phyloP scores from a whole-genome alignment of 2,113 vertebrate species.

The Gyps fulvus region DNA sequence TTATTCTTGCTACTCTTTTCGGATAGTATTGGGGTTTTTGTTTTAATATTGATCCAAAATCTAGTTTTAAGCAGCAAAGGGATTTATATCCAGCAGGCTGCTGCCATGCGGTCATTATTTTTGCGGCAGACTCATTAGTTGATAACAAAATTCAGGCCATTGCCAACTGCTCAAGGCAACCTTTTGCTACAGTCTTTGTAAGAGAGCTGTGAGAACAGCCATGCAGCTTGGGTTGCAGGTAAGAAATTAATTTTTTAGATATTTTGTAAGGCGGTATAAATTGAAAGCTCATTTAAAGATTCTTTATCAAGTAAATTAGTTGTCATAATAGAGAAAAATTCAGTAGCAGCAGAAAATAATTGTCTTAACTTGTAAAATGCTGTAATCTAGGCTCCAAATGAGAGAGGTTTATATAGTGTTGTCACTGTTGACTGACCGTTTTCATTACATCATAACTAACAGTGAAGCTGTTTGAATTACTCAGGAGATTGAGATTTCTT shows the following conservation, averaged over 20 bases:
- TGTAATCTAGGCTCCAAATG: neutral
- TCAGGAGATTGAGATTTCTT: neutral
- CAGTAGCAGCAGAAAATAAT: neutral
- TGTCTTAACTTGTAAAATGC: neutral
- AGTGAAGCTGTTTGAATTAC: neutral
- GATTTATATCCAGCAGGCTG: neutral
- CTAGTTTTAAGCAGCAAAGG: neutral
- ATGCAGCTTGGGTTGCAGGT: neutral
- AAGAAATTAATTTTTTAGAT: neutral
- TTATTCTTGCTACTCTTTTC: neutral
- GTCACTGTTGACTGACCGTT: neutral
- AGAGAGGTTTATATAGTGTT: neutral
- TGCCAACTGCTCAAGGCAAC: neutral
- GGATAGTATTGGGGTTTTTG: neutral
- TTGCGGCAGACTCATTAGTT: constrained; percentile 22
- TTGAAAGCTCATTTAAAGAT: neutral
- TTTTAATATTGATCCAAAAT: constrained; percentile 21
- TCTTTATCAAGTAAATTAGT: neutral
- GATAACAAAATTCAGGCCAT: neutral
- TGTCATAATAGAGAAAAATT: neutral
- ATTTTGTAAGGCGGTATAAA: neutral
- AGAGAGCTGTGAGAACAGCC: neutral
- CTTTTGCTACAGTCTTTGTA: neutral
- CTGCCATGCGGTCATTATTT: constrained; percentile 1
- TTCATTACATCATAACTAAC: neutral